These are phyloP conservation scores for Drosophila albomicans DNA, from an alignment of 1,140 invertebrate genomes.

Conservation along the genomic window DNA sequence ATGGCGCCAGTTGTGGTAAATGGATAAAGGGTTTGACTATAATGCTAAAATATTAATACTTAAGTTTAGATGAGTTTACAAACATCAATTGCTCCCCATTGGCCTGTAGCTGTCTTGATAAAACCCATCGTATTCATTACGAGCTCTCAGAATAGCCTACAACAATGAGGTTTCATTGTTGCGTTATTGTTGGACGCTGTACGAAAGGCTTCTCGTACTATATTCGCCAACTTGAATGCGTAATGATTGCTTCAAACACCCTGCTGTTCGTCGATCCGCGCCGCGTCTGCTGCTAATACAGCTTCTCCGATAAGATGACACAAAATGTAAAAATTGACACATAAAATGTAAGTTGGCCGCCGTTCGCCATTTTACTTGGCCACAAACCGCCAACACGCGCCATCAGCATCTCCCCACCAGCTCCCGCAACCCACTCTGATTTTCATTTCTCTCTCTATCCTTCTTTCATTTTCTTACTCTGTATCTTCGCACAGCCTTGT, in stretches of 20 bases:
- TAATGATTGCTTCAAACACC: conserved; percentile 35
- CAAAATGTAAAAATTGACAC: conserved; percentile 65
- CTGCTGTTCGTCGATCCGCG: background rate
- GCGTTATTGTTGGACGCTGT: background rate
- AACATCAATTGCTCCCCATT: conserved; percentile 36
- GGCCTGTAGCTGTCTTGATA: conserved; percentile 24
- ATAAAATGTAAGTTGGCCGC: conserved; percentile 57
- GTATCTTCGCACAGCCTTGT: conserved; percentile 43
- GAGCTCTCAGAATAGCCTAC: conserved; percentile 12
- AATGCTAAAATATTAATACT: conserved; percentile 22
- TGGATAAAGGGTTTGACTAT: conserved; percentile 14
- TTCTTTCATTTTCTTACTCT: background rate
- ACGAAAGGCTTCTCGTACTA: conserved; percentile 34
- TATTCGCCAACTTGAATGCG: conserved; percentile 48
- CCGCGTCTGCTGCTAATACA: background rate
- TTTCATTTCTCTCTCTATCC: background rate
- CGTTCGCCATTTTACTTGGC: conserved; percentile 67
- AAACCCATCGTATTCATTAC: conserved; percentile 55
- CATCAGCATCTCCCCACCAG: conserved; percentile 24
- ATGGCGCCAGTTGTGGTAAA: conserved; percentile 39
- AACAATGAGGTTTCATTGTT: conserved; percentile 34
- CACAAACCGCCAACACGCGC: conserved; percentile 66
- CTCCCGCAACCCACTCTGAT: background rate
- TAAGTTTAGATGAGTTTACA: conserved; percentile 4
- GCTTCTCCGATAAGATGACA: conserved; percentile 50